These are phyloP conservation scores for Luidia sarsii DNA, from an alignment of 53 echinoderm and acorn worm genomes.

Conservation along the genomic window DNA sequence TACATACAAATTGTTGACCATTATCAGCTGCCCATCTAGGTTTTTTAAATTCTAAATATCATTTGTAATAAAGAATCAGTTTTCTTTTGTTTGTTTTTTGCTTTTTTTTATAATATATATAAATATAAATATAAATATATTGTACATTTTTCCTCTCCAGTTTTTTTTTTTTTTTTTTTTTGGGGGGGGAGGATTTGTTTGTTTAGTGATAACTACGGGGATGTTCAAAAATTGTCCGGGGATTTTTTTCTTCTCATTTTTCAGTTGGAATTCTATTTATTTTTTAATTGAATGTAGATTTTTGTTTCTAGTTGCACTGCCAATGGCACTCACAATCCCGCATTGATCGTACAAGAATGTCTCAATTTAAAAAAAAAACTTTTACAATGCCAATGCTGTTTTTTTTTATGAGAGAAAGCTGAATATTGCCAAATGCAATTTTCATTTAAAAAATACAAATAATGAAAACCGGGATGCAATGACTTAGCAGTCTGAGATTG, in stretches of 20 bases:
- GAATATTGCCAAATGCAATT: too few species aligned
- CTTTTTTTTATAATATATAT: too few species aligned
- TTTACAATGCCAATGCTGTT: too few species aligned
- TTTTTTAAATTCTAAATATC: constrained; percentile 35
- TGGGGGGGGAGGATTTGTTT: too few species aligned
- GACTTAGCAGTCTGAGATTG: too few species aligned
- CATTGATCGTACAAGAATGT: too few species aligned
- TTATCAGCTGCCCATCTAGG: not conserved
- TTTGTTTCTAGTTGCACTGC: not conserved
- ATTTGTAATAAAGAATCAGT: constrained; percentile 26
- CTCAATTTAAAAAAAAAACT: too few species aligned
- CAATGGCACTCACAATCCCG: too few species aligned
- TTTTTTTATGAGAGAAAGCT: too few species aligned
- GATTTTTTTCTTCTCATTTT: not conserved
- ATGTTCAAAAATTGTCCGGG: constrained; percentile 17
- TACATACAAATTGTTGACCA: not conserved
- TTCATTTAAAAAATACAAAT: too few species aligned
- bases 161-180: constrained; percentile 7
- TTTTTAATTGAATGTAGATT: constrained; percentile 43
- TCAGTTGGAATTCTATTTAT: constrained; percentile 32
- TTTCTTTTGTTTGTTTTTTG: too few species aligned
- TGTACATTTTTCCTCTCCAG: constrained; percentile 39
- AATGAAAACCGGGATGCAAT: too few species aligned
- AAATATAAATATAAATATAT: constrained; percentile 33
- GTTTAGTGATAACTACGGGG: constrained; percentile 10